Base-by-base conservation (phyloP, 2,113 vertebrate species). In the Eleginops maclovinus region DNA sequence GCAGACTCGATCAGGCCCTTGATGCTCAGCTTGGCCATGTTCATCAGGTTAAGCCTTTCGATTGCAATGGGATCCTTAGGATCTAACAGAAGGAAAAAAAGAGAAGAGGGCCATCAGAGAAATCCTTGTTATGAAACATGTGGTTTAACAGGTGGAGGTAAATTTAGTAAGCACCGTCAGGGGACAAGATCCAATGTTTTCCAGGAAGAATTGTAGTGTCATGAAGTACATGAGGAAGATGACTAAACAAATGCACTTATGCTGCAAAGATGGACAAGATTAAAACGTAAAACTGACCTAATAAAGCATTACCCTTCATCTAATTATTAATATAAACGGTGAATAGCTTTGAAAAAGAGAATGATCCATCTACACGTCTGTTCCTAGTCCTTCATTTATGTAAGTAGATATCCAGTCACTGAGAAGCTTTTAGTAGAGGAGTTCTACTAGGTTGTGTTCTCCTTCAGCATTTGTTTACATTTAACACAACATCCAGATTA, bases 21-120 rank as follows among this genome's bases (percentile, higher is more conserved):
- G 90, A 99, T 99, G 79, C 98, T 99, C 91, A 99, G 94, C 65
- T 99, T 99, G 44, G 98, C 98, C 98, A 99, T 99, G 91, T 99
- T 99, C 98, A 99, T 99, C 91, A 99, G 92, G 93, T 99, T 99
- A 88, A 99, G 97, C 85, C 98, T 96, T 63, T 99, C 98, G 4
- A 99, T 98, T 22, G 97, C 97, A 84, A 99, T 98, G 53, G 99
- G 96, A 91, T 99, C 98, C 91, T 99, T 99, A 6, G 97, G 98
- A 93, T 99, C 98, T 99, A 40, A 19, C 87, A 16, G 11, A 3
- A 17, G 46, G 3, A 70, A 40, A n/a, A 59, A 36, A 75, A 75
- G 13, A 85, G 47, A 16, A 63, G 47, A 24, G 2, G 2, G 4
- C 26, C 22, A 0, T 56, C 24, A 41, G 2, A 0, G 5, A n/a